Conservation (phyloP, 2,113 vertebrate species). For the Eurystomus gularis region DNA sequence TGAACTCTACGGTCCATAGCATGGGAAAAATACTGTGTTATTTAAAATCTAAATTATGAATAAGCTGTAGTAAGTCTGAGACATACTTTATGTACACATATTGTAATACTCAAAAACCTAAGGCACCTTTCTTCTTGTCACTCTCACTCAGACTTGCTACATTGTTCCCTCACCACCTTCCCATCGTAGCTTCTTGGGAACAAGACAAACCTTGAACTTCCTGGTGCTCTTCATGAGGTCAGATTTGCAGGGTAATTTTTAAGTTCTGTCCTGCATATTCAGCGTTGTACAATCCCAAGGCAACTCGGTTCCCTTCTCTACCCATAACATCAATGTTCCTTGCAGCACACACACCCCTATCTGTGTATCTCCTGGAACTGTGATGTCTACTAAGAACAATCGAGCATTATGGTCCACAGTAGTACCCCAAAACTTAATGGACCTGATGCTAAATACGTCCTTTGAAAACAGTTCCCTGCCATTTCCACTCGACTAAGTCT, state of each 20-base stretch:
- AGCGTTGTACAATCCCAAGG: background rate
- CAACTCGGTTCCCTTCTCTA: background rate
- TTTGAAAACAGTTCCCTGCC: background rate
- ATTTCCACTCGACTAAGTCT: background rate
- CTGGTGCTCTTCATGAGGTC: fast-evolving
- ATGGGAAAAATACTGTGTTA: background rate
- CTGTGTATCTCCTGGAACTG: background rate
- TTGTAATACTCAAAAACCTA: background rate
- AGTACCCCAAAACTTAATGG: background rate
- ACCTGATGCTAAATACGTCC: background rate
- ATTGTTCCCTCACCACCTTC: background rate
- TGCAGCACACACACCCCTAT: background rate
- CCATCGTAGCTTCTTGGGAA: background rate
- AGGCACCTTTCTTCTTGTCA: background rate
- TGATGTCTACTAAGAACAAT: background rate
- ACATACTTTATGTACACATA: background rate
- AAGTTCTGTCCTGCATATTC: background rate
- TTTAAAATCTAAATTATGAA: background rate
- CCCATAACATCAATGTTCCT: fast-evolving
- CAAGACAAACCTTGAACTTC: background rate
- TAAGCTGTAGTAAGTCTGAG: background rate
- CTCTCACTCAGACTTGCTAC: background rate
- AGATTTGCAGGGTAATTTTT: background rate
- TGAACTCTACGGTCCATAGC: background rate
- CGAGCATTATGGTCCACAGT: background rate